phyloP scores from a whole-genome alignment of 2,797 vertebrate genomes.

The Leptodactylus fallax region DNA sequence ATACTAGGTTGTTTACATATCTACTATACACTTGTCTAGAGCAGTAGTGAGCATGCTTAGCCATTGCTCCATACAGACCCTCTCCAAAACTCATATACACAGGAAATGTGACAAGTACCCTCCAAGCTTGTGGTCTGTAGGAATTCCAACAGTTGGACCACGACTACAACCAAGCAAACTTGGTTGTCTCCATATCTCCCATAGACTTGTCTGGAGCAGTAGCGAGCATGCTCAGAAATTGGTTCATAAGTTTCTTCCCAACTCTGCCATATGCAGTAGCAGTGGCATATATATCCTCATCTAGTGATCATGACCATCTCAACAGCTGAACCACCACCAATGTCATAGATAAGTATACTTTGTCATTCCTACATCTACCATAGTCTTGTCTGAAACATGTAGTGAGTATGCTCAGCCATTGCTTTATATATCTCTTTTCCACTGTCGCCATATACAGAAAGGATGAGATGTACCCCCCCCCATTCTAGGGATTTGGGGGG shows the following conservation, averaged over 20 bases:
- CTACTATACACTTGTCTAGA: neutral
- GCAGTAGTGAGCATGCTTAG: neutral
- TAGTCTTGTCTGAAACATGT: neutral
- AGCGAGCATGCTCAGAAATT: neutral
- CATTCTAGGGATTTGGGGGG: no score
- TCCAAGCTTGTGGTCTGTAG: no score
- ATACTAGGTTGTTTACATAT: neutral
- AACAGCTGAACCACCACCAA: neutral
- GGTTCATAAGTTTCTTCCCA: neutral
- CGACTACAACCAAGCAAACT: neutral
- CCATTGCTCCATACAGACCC: no score
- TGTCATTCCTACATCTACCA: neutral
- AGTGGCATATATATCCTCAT: neutral
- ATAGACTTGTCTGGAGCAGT: neutral
- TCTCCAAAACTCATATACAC: no score
- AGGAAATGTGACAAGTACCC: no score
- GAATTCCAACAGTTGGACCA: no score
- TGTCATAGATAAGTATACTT: neutral
- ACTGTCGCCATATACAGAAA: neutral
- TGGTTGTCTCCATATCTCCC: neutral
- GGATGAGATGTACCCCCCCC: neutral
- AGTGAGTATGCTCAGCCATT: neutral
- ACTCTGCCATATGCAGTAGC: neutral
- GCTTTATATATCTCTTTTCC: neutral
- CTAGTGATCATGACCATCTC: neutral